phyloP scores from a whole-genome alignment of 1,140 invertebrate species.

The Uloborus diversus region DNA sequence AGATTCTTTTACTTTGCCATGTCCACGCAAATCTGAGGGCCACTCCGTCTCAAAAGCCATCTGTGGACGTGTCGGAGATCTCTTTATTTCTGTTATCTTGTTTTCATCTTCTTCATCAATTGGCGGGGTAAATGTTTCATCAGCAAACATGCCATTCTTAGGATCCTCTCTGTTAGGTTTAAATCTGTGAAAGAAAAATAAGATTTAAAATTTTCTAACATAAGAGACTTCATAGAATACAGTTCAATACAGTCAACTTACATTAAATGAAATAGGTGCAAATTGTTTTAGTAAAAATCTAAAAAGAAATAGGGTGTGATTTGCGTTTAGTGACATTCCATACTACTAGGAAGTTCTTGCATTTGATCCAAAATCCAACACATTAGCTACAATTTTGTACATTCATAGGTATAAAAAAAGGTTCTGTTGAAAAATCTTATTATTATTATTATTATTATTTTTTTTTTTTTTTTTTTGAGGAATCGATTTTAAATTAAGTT shows the following conservation, averaged over 20 bases:
- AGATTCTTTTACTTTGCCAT: neutral
- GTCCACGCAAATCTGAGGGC: neutral
- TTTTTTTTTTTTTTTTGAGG: no score
- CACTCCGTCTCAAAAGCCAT: neutral
- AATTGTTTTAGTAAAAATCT: neutral
- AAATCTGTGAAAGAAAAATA: conserved; percentile 1
- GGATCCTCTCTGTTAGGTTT: conserved; percentile 23
- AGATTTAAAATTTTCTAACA: neutral
- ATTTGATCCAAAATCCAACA: no score
- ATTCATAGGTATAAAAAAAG: no score
- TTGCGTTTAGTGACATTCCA: no score
- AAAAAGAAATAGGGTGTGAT: no score
- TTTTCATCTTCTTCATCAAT: conserved; percentile 13
- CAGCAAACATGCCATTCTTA: conserved; percentile 12
- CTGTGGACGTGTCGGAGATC: neutral
- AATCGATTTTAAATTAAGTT: no score
- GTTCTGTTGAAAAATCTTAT: no score
- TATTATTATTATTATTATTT: no score
- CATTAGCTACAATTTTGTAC: no score
- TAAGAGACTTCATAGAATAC: neutral
- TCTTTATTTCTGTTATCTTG: neutral
- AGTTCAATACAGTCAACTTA: neutral
- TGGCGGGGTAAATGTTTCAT: conserved; percentile 33
- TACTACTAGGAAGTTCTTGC: no score
- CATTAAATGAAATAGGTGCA: neutral